Conservation (phyloP, 2,888 invertebrate species). For the Crocallis elinguaria region DNA sequence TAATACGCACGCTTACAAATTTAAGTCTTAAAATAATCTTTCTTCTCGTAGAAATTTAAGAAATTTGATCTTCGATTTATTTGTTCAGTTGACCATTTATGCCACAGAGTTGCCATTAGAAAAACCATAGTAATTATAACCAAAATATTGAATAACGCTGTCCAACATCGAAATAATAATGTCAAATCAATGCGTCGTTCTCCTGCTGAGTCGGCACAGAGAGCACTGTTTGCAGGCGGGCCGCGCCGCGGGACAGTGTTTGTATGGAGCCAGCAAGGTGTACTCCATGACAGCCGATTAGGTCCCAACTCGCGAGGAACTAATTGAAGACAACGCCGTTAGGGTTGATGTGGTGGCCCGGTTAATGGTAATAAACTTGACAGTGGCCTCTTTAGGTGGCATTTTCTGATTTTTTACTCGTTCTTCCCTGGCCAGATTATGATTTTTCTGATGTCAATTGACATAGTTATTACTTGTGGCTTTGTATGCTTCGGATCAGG, state of each 20-base stretch:
- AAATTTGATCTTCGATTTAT: no score
- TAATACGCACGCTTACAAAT: no score
- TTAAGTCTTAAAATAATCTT: no score
- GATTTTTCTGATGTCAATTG: no score
- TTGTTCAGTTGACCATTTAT: no score
- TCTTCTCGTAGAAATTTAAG: no score
- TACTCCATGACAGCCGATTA: slow-evolving; percentile 20
- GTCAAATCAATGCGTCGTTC: slow-evolving; percentile 1
- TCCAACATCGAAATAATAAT: slow-evolving; percentile 6
- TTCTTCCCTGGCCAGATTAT: no score
- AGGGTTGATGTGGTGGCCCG: not conserved
- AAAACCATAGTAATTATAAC: not conserved
- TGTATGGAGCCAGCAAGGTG: slow-evolving; percentile 31
- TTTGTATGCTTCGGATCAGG: no score
- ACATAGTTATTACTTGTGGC: no score
- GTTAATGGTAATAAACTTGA: not conserved
- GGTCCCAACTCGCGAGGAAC: slow-evolving; percentile 12
- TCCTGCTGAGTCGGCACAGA: slow-evolving; percentile 32
- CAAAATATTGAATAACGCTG: not conserved
- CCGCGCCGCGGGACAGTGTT: slow-evolving; percentile 29
- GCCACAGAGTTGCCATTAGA: not conserved
- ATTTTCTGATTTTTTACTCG: no score
- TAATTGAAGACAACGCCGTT: slow-evolving; percentile 16
- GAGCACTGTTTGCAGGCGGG: slow-evolving; percentile 47
- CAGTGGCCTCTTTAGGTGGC: no score